Conservation (phyloP, 1,140 invertebrate genomes). For the Pogonomyrmex barbatus region DNA sequence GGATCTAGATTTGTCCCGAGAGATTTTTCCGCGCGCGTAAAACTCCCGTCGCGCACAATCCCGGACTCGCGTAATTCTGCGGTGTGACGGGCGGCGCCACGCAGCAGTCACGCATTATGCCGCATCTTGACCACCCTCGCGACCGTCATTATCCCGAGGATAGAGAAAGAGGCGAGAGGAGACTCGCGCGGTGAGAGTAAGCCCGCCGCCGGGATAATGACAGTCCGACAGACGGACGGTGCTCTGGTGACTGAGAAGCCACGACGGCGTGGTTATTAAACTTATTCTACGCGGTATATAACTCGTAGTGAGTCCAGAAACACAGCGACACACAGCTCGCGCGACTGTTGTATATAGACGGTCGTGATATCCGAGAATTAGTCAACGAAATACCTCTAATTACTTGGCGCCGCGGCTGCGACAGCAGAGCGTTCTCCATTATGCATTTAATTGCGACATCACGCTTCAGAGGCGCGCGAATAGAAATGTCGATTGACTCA, state of each 20-base stretch:
- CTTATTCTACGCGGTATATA: constrained; percentile 69
- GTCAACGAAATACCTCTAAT: constrained; percentile 62
- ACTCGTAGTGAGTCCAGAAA: not conserved
- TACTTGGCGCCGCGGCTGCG: constrained; percentile 8
- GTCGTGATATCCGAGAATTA: constrained; percentile 44
- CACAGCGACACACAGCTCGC: not conserved
- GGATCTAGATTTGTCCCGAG: constrained; percentile 45
- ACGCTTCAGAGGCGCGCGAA: constrained; percentile 38
- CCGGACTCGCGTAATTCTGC: constrained; percentile 50
- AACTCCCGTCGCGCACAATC: constrained; percentile 39
- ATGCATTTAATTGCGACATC: constrained; percentile 51
- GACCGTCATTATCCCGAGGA: constrained; percentile 77
- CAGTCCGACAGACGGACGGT: constrained; percentile 63
- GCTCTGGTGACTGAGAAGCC: constrained; percentile 69
- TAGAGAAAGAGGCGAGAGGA: not conserved
- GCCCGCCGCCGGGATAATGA: constrained; percentile 68
- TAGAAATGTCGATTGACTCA: constrained; percentile 50
- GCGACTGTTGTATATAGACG: not conserved
- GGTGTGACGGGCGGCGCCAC: constrained; percentile 47
- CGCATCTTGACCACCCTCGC: constrained; percentile 73
- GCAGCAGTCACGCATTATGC: constrained; percentile 71
- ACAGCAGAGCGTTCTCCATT: constrained; percentile 25
- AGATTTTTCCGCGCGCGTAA: constrained; percentile 61
- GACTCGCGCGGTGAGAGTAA: constrained; percentile 30
- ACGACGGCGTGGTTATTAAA: constrained; percentile 77